Evolutionary conservation across 1,140 invertebrate species (phyloP), one percentile per base, ranked within the genome.

Genomic region (Chionoecetes opilio): DNA sequence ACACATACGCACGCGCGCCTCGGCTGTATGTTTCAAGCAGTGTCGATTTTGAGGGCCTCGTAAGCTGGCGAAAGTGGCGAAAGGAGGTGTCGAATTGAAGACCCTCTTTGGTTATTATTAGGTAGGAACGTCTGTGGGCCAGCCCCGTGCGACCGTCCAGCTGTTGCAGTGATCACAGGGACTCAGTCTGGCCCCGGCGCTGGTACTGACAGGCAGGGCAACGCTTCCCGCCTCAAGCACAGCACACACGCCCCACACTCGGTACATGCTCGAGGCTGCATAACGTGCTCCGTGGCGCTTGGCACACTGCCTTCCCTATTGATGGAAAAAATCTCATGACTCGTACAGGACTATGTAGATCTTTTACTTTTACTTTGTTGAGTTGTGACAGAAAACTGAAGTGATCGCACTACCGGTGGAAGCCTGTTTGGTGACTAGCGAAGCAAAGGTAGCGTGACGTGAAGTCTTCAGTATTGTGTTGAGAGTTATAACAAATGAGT

Each of bases 1-100:
- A 85, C 84, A 85, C 84, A 85, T 31, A 85, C 84, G 32, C 84
- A 85, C 84, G 32, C 84, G 32, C 84, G 35, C 84, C 82, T 3
- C 29, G 82, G 82, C n/a, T 17, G 0, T 2, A 9, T 31, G n/a
- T 14, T 75, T 75, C 17, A 84, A 26, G 82, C 32, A 6, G 26
- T 3, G 82, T 8, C 26, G 31, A 5, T 21, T 84, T 17, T 8
- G 82, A n/a, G 9, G 9, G n/a, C 17, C 29, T 34, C 9, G 82
- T n/a, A n/a, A 26, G 29, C 17, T 29, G 0, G 0, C 82, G 9
- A 26, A 34, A 26, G 9, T 9, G 3, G 82, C n/a, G 26, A n/a
- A 9, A 31, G 17, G 9, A 26, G 3, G 82, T 31, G 26, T 84
- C 17, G n/a, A 1, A 84, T 1, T n/a, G n/a, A 11, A 75, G n/a